Evolutionary conservation across 2,888 invertebrate species (phyloP), one percentile per base, ranked within the genome.

Genomic region (Parnassius mnemosyne): DNA sequence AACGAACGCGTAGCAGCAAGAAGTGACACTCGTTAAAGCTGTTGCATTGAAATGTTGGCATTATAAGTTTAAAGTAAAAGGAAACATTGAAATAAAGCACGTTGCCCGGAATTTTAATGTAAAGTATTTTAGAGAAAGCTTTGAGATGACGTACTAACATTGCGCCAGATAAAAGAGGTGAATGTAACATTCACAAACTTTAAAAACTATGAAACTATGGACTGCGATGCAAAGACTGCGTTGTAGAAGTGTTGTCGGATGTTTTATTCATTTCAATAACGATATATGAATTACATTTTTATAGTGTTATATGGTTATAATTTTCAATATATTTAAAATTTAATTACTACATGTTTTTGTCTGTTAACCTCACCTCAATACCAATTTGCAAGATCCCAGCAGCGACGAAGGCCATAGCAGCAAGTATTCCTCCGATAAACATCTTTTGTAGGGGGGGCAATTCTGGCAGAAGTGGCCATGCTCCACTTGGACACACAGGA

Each of bases 401-500:
- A 5, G 94, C 84, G 3, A 95, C 80, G 78, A 96, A 96, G 0
- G 95, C 92, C 34, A 93, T 66, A 0, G 94, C 92, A 25, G 95
- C 94, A 9, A 95, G 78, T 63, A 95, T 74, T 53, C 96, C 95
- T 0, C 97, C 97, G 0, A 94, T 85, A 9, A 94, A 93, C 95
- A 97, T 97, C 69, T 95, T 93, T 71, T 95, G 94, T 53, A 96
- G 83, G 0, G 96, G 94, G 49, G 81, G 79, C 57, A 89, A 69
- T n/a, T 89, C 85, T 0, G 91, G 90, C 16, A 90, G 69, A 10
- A 90, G 43, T 0, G 89, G 85, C 80, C 88, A 90, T 0, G 79
- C 81, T 0, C 90, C 90, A 0, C 90, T 89, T 0, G 89, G 90
- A 58, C 94, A 94, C 16, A 94, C 71, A 0, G 96, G 96, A 58